Evolutionary conservation across 2,888 invertebrate species (phyloP), one percentile per base, ranked within the genome.

Genomic region (Icerya purchasi): DNA sequence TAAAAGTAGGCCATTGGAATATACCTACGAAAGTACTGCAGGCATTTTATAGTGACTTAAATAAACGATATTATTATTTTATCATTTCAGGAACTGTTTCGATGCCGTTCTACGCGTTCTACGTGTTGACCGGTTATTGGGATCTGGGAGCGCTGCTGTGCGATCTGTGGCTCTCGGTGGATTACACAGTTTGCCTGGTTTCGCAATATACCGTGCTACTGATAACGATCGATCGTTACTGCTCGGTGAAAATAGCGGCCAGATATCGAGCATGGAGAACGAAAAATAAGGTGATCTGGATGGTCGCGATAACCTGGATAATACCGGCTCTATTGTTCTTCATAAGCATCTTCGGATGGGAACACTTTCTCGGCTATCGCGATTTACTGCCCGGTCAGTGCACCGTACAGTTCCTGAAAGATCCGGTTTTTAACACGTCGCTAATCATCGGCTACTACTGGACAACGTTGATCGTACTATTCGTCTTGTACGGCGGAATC

Each of bases 191-290:
- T 25, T 98, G 98, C 70, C 78, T 99, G 56, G 96, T 96, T 24
- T 98, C 97, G 8, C 97, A 98, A 72, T 99, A 98, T 73, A 99
- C 98, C 0, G 98, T 99, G 19, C 80, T 99, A 61, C 80, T 97
- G 63, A 98, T 99, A 69, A 98, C 98, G 25, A 90, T 97, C 64
- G 98, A 99, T 73, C 80, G 98, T 66, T 98, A 92, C 73, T 97
- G 97, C 73, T 96, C 96, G 25, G 97, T 98, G 3, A 96, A 93
- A 76, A 94, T 96, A 66, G 96, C 98, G 2, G 93, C 98, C 18
- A 86, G 86, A 67, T 98, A 98, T 70, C 79, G 97, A 64, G 86
- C 89, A 67, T 99, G 98, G 98, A 78, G 96, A 58, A 94, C 96
- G 2, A 90, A 93, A 69, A 83, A 83, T 63, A 81, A 88, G 66